Conservation (phyloP, 2,113 vertebrate species). For the Apistogramma diplotaenia region DNA sequence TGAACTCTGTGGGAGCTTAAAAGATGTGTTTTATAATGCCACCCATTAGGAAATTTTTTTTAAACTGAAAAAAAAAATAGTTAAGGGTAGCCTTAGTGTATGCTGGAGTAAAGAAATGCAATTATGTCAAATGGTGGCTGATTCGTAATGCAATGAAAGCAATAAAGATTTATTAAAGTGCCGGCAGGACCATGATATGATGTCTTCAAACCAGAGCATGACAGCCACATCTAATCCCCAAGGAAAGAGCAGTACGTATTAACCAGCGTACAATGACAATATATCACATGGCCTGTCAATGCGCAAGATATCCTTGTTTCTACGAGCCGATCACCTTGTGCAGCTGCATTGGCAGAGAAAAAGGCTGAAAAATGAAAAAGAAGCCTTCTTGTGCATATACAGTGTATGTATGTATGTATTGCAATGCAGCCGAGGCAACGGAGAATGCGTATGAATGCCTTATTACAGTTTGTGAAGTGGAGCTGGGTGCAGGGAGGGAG, state of each 20-base stretch:
- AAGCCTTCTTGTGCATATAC: neutral
- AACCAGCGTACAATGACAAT: constrained; percentile 38
- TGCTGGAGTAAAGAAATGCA: neutral
- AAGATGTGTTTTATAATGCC: constrained; percentile 61
- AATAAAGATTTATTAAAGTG: constrained; percentile 53
- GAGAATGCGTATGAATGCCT: constrained; percentile 47
- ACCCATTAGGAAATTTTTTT: constrained; percentile 45
- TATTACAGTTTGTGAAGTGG: constrained; percentile 61
- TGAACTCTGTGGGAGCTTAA: constrained; percentile 62
- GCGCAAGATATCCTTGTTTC: constrained; percentile 11
- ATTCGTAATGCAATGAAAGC: constrained; percentile 36
- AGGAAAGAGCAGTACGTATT: constrained; percentile 41
- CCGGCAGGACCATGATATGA: constrained; percentile 8
- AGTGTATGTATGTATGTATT: neutral
- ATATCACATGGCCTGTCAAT: constrained; percentile 45
- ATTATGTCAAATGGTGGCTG: constrained; percentile 43
- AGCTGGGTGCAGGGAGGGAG: constrained; percentile 52
- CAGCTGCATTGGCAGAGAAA: neutral
- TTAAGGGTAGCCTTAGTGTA: constrained; percentile 12
- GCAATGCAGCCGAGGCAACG: constrained; percentile 55
- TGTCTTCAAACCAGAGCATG: constrained; percentile 16
- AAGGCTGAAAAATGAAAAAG: neutral
- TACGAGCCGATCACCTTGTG: constrained; percentile 8
- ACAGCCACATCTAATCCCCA: constrained; percentile 37
- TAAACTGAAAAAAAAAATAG: constrained; percentile 14